These are phyloP conservation scores for Tanytarsus gracilentus DNA, from an alignment of 2,888 invertebrate species.

Conservation along the genomic window DNA sequence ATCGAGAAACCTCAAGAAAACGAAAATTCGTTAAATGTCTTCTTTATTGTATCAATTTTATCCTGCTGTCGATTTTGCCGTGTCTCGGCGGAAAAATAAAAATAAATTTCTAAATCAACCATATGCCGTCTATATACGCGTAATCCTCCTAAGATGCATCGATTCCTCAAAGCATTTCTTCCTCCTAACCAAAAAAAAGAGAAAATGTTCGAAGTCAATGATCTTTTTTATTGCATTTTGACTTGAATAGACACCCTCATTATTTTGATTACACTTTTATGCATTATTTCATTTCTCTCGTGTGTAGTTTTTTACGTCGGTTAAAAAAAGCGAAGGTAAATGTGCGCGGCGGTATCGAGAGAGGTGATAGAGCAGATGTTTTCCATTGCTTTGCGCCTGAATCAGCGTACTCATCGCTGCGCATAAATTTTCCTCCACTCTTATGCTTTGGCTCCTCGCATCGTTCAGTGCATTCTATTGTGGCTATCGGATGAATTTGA, in stretches of 20 bases:
- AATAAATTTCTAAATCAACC: constrained; percentile 11
- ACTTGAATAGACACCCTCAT: constrained; percentile 25
- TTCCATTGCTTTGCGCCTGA: constrained; percentile 15
- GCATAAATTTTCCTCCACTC: background rate
- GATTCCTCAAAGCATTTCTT: background rate
- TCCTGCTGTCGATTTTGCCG: background rate
- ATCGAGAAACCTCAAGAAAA: background rate
- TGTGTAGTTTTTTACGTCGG: background rate
- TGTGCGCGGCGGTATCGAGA: constrained; percentile 1
- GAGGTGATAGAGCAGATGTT: constrained; percentile 24
- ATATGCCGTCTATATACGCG: constrained; percentile 17
- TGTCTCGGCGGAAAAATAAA: background rate
- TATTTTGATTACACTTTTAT: constrained; percentile 27
- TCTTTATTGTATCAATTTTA: background rate
- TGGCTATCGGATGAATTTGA: background rate
- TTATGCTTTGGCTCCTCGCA: background rate
- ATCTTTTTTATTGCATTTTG: constrained; percentile 13
- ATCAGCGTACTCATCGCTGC: background rate
- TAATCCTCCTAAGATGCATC: background rate
- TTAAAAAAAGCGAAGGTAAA: background rate
- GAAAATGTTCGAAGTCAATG: constrained; percentile 23
- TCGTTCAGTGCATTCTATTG: background rate
- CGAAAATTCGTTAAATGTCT: constrained; percentile 21
- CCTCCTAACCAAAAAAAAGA: background rate
- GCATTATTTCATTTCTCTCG: background rate